Base-by-base conservation (phyloP, 2,797 vertebrate genomes). In the Parauchenoglanis ngamensis region DNA sequence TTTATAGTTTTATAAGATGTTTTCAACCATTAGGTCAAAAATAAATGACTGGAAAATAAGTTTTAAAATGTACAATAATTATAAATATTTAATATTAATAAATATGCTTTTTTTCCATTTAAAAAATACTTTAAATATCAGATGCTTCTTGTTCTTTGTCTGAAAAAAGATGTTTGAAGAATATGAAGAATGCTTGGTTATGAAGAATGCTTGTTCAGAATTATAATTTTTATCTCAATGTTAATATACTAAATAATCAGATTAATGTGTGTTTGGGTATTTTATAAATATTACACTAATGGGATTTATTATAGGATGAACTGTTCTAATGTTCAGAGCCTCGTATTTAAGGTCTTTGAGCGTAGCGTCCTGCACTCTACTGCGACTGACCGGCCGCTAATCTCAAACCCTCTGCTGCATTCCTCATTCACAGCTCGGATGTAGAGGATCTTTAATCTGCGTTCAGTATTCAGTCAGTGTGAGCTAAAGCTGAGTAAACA, bases 401-500 rank as follows among this genome's bases (percentile, higher is more conserved):
- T 89, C 80, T 21, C 76, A 13, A 63, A 68, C 52, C 68, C 46
- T 28, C 68, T 15, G 59, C n/a, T 35, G 23, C 49, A 65, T 75
- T 85, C 76, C 46, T 57, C 61, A 84, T 89, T 87, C 59, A 78
- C 89, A 73, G 77, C 63, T 75, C 57, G 28, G 44, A n/a, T 81
- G 85, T 31, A 4, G 68, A 7, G 75, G 54, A 86, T 57, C 52
- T 76, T 88, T 87, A 83, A 84, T 87, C 86, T 78, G 72, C 44
- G 21, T 67, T 81, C 59, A 84, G 73, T 87, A 87, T 89, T 89
- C n/a, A 85, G 86, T 84, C 86, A 83, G 84, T 21, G 54, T 72
- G 76, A 75, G 78, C 75, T 8, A 44, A 73, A 76, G 81, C 85
- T 83, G 85, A 85, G 68, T 83, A 88, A 90, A 90, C 86, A 85